These are phyloP conservation scores for Acleris emargana DNA, from an alignment of 2,888 invertebrate genomes.

Conservation along the genomic window DNA sequence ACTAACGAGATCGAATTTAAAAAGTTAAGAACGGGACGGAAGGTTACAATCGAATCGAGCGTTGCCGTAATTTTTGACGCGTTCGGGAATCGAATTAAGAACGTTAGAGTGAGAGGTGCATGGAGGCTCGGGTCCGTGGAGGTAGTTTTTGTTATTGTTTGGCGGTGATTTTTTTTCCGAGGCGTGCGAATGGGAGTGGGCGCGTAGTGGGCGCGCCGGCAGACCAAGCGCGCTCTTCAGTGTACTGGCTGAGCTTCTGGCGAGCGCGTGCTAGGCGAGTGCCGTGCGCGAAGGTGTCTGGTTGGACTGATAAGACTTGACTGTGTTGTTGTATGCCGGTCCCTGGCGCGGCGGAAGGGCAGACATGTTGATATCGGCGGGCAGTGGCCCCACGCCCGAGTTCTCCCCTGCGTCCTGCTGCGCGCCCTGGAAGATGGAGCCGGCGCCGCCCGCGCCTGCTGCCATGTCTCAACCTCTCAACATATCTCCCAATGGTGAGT, in stretches of 20 bases:
- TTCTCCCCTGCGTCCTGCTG: conserved; percentile 84
- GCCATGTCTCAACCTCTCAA: conserved; percentile 78
- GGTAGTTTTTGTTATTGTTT: conserved; percentile 81
- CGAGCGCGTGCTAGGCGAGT: conserved; percentile 75
- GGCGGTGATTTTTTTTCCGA: conserved; percentile 80
- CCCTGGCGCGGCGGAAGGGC: conserved; percentile 59
- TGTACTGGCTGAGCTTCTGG: conserved; percentile 82
- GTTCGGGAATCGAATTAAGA: conserved; percentile 82
- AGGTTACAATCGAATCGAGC: conserved; percentile 77
- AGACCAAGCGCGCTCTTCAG: conserved; percentile 83
- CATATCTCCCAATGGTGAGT: conserved; percentile 84
- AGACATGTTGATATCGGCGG: conserved; percentile 87
- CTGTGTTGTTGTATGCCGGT: conserved; percentile 58
- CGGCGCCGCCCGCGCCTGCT: conserved; percentile 81
- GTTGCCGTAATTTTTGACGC: conserved; percentile 78
- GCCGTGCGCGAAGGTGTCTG: conserved; percentile 52
- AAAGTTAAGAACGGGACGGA: conserved; percentile 73
- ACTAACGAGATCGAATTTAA: conserved; percentile 44
- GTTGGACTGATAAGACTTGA: conserved; percentile 49
- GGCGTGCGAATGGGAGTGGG: conserved; percentile 83
- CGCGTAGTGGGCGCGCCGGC: conserved; percentile 81
- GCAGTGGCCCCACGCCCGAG: conserved; percentile 84
- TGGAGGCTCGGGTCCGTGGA: conserved; percentile 68
- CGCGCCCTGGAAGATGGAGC: conserved; percentile 87
- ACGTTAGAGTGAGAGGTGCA: conserved; percentile 80